Evolutionary conservation across 2,113 vertebrate species (phyloP).

Genomic region (Pomatostomus ruficeps): DNA sequence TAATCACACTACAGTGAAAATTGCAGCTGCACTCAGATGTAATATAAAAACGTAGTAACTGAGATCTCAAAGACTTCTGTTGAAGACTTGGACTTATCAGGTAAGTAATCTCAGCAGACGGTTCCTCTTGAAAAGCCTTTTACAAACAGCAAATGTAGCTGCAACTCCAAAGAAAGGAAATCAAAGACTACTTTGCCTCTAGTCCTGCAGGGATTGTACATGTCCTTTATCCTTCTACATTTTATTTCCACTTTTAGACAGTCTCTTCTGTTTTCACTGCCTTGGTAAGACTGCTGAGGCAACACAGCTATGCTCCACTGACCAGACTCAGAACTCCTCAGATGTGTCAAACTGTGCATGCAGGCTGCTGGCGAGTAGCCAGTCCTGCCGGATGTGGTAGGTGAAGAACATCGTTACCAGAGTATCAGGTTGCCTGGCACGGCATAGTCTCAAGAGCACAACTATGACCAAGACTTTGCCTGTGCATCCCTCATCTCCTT

Average conservation of each 20-base stretch:
- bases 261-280: neutral
- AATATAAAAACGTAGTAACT: neutral
- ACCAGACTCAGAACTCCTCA: neutral
- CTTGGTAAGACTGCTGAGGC: neutral
- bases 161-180: neutral
- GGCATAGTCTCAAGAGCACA: neutral
- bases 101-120: neutral
- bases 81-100: neutral
- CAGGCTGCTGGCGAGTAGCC: neutral
- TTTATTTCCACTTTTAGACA: neutral
- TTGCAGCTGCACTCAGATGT: neutral
- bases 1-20: neutral
- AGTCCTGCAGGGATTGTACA: neutral
- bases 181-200: neutral
- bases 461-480: neutral
- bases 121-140: neutral
- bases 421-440: neutral
- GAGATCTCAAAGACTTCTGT: neutral
- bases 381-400: accelerated
- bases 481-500: neutral
- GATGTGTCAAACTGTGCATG: neutral
- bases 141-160: neutral
- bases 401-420: neutral
- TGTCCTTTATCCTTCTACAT: neutral
- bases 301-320: neutral